Evolutionary conservation across 2,113 vertebrate genomes (phyloP).

Genomic region (Elachura formosa): DNA sequence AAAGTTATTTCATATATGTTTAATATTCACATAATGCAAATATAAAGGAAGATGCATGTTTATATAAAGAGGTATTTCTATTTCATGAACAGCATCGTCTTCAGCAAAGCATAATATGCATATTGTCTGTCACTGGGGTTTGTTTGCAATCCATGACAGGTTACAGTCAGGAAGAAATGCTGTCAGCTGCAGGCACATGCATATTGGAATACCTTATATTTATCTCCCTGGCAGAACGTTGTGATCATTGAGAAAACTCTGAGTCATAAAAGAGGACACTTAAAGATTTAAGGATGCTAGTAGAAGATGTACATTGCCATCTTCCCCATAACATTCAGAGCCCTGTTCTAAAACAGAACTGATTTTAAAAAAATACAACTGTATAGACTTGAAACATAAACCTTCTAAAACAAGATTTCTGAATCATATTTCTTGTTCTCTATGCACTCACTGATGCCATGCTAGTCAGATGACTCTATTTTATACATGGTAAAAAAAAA

Average conservation of each 20-base stretch:
- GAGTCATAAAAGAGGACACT: not conserved
- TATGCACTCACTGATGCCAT: not conserved
- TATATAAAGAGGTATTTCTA: not conserved
- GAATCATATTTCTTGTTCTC: not conserved
- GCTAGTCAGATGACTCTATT: not conserved
- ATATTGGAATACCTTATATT: not conserved
- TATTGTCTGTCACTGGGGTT: not conserved
- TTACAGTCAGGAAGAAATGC: not conserved
- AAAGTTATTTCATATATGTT: not conserved
- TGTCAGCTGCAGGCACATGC: not conserved
- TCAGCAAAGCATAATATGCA: not conserved
- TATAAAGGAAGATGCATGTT: not conserved
- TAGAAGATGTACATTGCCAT: not conserved
- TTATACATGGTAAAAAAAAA: not conserved
- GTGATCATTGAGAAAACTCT: not conserved
- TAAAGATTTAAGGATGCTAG: not conserved
- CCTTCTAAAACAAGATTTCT: not conserved
- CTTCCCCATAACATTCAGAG: not conserved
- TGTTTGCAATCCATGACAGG: not conserved
- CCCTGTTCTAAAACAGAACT: not conserved
- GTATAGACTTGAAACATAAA: not conserved
- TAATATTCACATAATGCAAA: not conserved
- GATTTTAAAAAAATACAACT: not conserved
- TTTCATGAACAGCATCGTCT: not conserved
- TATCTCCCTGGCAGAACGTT: not conserved